Base-by-base conservation (phyloP, 2,888 invertebrate species). In the Prenolepis imparis region DNA sequence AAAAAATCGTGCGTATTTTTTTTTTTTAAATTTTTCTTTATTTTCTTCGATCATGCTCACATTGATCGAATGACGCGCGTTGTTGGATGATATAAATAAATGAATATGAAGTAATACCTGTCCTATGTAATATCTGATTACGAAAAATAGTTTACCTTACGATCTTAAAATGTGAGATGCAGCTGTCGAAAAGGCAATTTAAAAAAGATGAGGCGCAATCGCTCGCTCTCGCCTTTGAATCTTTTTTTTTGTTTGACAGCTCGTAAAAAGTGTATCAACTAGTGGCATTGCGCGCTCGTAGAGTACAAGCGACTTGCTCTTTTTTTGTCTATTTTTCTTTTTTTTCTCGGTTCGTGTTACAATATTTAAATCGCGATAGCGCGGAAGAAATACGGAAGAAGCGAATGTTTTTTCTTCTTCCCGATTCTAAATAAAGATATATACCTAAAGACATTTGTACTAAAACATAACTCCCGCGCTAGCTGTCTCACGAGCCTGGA, bases 361-460 rank as follows among this genome's bases (percentile, higher is more conserved):
- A 86, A 70, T 67, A 36, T 32, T 32, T 64, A 32, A 75, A 82
- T 77, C 78, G 66, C 18, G 48, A 48, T 48, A 66, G 11, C 63
- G 59, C 67, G 64, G 52, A 86, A 81, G 83, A 75, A 55, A 82
- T 83, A 82, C 52, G 81, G 66, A 41, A 57, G 74, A 63, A 63
- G 63, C 75, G 82, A 39, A 84, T n/a, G n/a, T 57, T 59, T 9
- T 15, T 0, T 73, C 57, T 73, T 81, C 66, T 82, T 78, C 68
- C 81, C 68, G 73, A 82, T 82, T 77, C 73, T 85, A 84, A 86
- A 88, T 86, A 81, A 81, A 84, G 57, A 66, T 75, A 85, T 87
- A 84, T 87, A 86, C 81, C 83, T 75, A 75, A 81, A 73, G 82
- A 82, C 52, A 87, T 90, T 91, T 91, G 90, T 91, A 90, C 91